Evolutionary conservation across 2,888 invertebrate species (phyloP).

Genomic region (Portevinia maculata): DNA sequence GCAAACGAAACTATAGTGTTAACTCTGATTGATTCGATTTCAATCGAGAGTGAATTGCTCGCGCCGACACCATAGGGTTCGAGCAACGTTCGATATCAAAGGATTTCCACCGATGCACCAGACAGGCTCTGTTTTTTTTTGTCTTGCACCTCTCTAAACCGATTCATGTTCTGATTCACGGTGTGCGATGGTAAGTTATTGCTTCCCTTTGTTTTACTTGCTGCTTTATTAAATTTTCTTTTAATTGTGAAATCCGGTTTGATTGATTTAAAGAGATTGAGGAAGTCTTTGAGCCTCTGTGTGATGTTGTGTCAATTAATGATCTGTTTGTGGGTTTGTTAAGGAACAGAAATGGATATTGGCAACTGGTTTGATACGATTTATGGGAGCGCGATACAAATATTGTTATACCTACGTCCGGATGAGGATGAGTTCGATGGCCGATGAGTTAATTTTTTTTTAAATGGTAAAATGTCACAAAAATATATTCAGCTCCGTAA

Average conservation of each 20-base stretch:
- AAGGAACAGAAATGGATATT: constrained; percentile 52
- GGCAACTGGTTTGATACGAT: constrained; percentile 47
- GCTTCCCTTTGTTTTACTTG: constrained; percentile 37
- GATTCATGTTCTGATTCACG: constrained; percentile 47
- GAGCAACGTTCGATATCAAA: constrained; percentile 54
- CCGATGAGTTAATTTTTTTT: not conserved
- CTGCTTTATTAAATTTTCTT: constrained; percentile 53
- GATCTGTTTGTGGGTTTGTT: constrained; percentile 55
- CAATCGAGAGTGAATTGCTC: constrained; percentile 41
- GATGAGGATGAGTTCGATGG: constrained; percentile 13
- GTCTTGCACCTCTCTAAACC: not conserved
- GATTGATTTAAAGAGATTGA: constrained; percentile 66
- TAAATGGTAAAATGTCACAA: constrained; percentile 3
- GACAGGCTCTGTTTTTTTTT: constrained; percentile 26
- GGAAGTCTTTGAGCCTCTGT: constrained; percentile 44
- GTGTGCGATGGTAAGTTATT: constrained; percentile 63
- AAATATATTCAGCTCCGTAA: constrained; percentile 17
- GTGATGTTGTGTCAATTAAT: constrained; percentile 69
- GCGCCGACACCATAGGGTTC: constrained; percentile 24
- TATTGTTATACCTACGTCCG: not conserved
- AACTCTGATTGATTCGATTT: constrained; percentile 67
- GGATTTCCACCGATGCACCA: constrained; percentile 44
- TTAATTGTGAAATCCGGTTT: constrained; percentile 62
- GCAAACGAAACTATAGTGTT: constrained; percentile 58
- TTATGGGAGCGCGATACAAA: constrained; percentile 16